Evolutionary conservation across 2,888 invertebrate genomes (phyloP).

Genomic region (Polyploca ridens): DNA sequence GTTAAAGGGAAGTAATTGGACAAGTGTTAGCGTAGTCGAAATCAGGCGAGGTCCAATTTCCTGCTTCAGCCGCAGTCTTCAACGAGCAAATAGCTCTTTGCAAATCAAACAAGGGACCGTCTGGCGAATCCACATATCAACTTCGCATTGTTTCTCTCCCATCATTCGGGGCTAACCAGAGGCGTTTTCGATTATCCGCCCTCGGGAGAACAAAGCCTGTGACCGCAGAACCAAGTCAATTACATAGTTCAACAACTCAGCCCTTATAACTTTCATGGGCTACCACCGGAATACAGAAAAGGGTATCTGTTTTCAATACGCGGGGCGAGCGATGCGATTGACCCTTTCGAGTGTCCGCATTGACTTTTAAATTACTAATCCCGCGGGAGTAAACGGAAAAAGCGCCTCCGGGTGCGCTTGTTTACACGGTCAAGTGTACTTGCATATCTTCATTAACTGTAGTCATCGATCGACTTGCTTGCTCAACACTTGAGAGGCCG

Average conservation of each 20-base stretch:
- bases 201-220: slow-evolving; percentile 80
- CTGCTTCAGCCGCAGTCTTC: slow-evolving; percentile 75
- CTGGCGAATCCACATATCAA: slow-evolving; percentile 82
- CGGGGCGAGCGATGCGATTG: slow-evolving; percentile 77
- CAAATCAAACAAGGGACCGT: slow-evolving; percentile 82
- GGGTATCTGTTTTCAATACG: slow-evolving; percentile 84
- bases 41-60: slow-evolving; percentile 72
- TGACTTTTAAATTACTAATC: slow-evolving; percentile 85
- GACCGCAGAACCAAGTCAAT: slow-evolving; percentile 84
- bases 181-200: slow-evolving; percentile 83
- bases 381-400: slow-evolving; percentile 79
- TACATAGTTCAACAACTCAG: slow-evolving; percentile 85
- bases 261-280: slow-evolving; percentile 84
- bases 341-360: slow-evolving; percentile 84
- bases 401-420: slow-evolving; percentile 70
- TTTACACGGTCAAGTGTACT: slow-evolving; percentile 80
- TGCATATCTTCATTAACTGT: slow-evolving; percentile 80
- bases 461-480: slow-evolving; percentile 62
- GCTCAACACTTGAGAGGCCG: slow-evolving; percentile 63
- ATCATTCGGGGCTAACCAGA: slow-evolving; percentile 79
- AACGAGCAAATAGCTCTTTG: slow-evolving; percentile 79
- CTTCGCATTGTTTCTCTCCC: slow-evolving; percentile 81
- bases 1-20: slow-evolving; percentile 73
- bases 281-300: slow-evolving; percentile 83
- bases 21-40: slow-evolving; percentile 70